Base-by-base conservation (phyloP, 2,888 invertebrate species). In the Dryococelus australis region DNA sequence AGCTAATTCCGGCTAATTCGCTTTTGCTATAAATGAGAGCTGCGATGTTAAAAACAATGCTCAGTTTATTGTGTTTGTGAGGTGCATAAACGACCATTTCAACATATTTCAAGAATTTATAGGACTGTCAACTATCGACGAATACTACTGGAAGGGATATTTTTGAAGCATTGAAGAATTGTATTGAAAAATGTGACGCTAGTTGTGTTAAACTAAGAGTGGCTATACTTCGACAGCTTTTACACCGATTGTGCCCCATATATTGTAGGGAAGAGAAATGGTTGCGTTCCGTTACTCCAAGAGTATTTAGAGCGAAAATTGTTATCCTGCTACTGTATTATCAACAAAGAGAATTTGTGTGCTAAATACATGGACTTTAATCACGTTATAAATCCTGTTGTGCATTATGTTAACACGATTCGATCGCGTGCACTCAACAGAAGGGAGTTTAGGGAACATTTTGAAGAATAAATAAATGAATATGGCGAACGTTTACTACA, bases 321-420 rank as follows among this genome's bases (percentile, higher is more conserved):
- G 28, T 80, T 80, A 6, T 80, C 80, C 26, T 80, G 13, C n/a
- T 26, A 80, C 80, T 80, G 80, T 80, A 80, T 80, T n/a, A 80
- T n/a, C 28, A 6, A n/a, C 12, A 80, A 80, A 80, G 80, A 80
- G 80, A 26, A 0, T 80, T 80, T 80, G 26, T 80, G 24, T 80
- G 12, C 80, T 80, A 80, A 28, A 24, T 24, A 24, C 80, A 80
- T 80, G 80, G 28, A 24, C 28, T 80, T 27, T 5, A n/a, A 79
- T 5, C 79, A 80, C 13, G 24, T n/a, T 80, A 80, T 80, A 0
- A 28, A 80, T 80, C 12, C 26, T 80, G 80, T 80, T 12, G 26
- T 80, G 80, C 80, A 26, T 20, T 80, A 5, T 28, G 4, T 80
- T 0, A 80, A 9, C 8, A n/a, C 4, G n/a, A 80, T 80, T 80